Evolutionary conservation across 2,797 vertebrate genomes (phyloP), one percentile per base, ranked within the genome.

Genomic region (Myotis myotis): DNA sequence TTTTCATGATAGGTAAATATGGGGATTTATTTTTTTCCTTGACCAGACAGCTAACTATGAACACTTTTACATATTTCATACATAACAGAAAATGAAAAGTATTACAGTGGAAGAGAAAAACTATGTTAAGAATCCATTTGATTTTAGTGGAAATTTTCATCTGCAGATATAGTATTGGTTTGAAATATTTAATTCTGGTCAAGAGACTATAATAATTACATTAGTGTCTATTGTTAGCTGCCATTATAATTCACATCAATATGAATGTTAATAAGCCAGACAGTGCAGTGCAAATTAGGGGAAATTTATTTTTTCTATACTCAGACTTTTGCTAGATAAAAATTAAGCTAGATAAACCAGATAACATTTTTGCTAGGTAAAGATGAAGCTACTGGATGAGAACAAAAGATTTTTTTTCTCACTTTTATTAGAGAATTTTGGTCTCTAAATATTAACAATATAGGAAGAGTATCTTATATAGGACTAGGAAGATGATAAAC

Each of bases 81-180:
- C 89, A 84, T 92, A 76, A 71, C 44, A 88, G 78, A 97, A 98
- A 86, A 84, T 97, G 62, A 96, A 96, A 96, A 95, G 78, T 89
- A 93, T 78, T 78, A 92, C 62, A 88, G 64, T 89, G 38, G 70
- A 94, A 95, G 51, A 89, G 84, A 95, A 96, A 93, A 97, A 87
- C 91, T 96, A 95, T 95, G 85, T 86, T 88, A 93, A 95, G 90
- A 98, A 98, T 97, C 80, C 96, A 33, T 81, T 83, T 76, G 74
- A 94, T 95, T 97, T 96, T 95, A 92, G 60, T 66, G 62, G 55
- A 93, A 86, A 93, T 51, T 74, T 91, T 97, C 96, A 97, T 94
- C 83, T 93, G 51, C 82, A 90, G 51, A 47, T 85, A 95, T 44
- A 94, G 71, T 81, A 96, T 89, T 97, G 95, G 53, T 96, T 94